Percentiles rank a stretch among this genome's conserved stretches.
phyloP scores from a whole-genome alignment of 2,888 invertebrate genomes.

The Cheilosia urbana region DNA sequence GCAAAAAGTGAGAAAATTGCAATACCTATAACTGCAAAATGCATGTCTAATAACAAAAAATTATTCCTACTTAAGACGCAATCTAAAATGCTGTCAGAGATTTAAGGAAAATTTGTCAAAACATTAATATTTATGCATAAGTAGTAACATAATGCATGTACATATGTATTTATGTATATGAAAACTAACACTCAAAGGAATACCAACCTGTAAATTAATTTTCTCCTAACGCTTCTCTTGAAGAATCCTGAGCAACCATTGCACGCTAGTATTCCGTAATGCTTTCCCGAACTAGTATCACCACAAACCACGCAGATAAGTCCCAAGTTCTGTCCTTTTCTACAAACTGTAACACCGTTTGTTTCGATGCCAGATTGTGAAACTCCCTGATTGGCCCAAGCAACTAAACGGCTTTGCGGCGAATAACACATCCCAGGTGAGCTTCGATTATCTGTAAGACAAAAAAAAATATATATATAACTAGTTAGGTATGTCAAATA shows the following conservation, averaged over 20 bases:
- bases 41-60: too few relatives aligned
- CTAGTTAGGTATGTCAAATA: neutral
- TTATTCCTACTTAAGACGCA: too few relatives aligned
- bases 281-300: conserved; percentile 98
- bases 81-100: too few relatives aligned
- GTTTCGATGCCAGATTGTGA: conserved; percentile 77
- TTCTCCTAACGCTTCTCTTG: conserved; percentile 97
- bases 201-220: conserved; percentile 96
- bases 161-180: neutral
- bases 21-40: too few relatives aligned
- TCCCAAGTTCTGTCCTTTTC: conserved; percentile 88
- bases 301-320: conserved; percentile 98
- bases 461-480: conserved; percentile 13
- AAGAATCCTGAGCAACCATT: conserved; percentile 99
- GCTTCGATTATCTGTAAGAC: conserved; percentile 80
- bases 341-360: conserved; percentile 77
- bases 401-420: conserved; percentile 81
- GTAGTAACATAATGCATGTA: neutral
- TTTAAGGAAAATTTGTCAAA: too few relatives aligned
- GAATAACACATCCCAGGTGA: conserved; percentile 82
- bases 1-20: too few relatives aligned
- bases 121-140: too few relatives aligned
- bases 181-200: neutral
- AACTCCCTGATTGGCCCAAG: conserved; percentile 82
- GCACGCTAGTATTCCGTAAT: conserved; percentile 98